Evolutionary conservation across 2,888 invertebrate species (phyloP).

Genomic region (Epistrophella euchroma): DNA sequence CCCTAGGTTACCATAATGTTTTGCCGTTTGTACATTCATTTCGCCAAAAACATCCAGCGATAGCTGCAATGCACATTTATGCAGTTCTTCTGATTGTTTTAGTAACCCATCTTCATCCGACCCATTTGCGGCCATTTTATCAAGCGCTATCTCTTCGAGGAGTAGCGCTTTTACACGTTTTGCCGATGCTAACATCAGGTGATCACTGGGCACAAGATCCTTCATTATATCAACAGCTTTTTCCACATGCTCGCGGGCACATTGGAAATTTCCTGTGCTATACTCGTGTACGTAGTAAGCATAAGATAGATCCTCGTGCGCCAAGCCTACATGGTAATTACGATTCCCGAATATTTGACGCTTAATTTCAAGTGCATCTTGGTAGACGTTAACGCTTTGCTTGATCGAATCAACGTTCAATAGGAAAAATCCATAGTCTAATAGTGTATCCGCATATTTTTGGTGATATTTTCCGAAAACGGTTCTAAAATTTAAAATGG

Average conservation of each 20-base stretch:
- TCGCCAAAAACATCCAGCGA: conserved; percentile 94
- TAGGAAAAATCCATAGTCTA: conserved; percentile 96
- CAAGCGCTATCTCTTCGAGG: conserved; percentile 96
- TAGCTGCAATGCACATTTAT: conserved; percentile 91
- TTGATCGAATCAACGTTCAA: conserved; percentile 94
- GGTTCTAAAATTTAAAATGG: conserved; percentile 77
- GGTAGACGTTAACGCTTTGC: conserved; percentile 93
- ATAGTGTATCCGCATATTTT: conserved; percentile 92
- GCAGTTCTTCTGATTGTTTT: conserved; percentile 92
- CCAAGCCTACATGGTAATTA: conserved; percentile 94
- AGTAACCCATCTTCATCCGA: conserved; percentile 86
- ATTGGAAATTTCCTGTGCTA: conserved; percentile 92
- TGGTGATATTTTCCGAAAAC: conserved; percentile 89
- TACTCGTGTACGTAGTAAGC: conserved; percentile 97
- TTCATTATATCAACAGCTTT: conserved; percentile 92
- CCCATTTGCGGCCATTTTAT: conserved; percentile 86
- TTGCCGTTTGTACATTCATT: conserved; percentile 97
- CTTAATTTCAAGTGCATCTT: conserved; percentile 90
- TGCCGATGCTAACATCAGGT: conserved; percentile 94
- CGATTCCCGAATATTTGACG: conserved; percentile 91
- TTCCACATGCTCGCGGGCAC: conserved; percentile 93
- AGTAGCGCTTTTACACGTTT: conserved; percentile 96
- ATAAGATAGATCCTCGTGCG: conserved; percentile 96
- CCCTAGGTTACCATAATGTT: conserved; percentile 97
- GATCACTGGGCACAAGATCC: conserved; percentile 91